These are phyloP conservation scores for Actenoides hombroni DNA, from an alignment of 2,113 vertebrate genomes.

Conservation along the genomic window DNA sequence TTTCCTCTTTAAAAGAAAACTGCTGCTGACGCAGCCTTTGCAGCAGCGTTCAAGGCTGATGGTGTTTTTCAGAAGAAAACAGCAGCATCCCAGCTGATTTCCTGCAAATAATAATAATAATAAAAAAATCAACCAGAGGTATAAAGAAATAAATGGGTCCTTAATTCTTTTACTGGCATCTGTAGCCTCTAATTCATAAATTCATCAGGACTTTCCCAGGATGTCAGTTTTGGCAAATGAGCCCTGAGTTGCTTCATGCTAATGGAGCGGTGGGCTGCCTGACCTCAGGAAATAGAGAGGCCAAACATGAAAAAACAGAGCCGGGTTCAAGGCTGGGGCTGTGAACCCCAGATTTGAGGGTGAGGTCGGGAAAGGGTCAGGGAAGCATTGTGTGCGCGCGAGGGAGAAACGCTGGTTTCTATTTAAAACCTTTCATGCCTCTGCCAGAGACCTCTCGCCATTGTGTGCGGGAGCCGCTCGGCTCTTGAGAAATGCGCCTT, in stretches of 20 bases:
- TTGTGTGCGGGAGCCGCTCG: slow-evolving; percentile 47
- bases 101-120: not conserved
- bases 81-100: slow-evolving; percentile 1
- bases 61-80: not conserved
- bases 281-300: slow-evolving; percentile 74
- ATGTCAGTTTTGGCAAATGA: slow-evolving; percentile 58
- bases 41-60: slow-evolving; percentile 13
- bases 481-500: not conserved
- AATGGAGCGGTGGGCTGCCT: slow-evolving; percentile 66
- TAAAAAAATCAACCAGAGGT: no score
- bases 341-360: slow-evolving; percentile 59
- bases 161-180: slow-evolving; percentile 57
- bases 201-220: slow-evolving; percentile 63
- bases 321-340: slow-evolving; percentile 65
- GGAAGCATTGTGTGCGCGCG: slow-evolving; percentile 2
- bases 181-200: slow-evolving; percentile 57
- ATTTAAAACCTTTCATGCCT: slow-evolving; percentile 37
- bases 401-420: slow-evolving; percentile 29
- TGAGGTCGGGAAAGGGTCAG: slow-evolving; percentile 51
- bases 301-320: slow-evolving; percentile 71
- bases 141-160: not conserved
- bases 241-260: slow-evolving; percentile 57
- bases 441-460: slow-evolving; percentile 17
- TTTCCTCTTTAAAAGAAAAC: slow-evolving; percentile 35
- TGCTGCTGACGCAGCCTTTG: slow-evolving; percentile 20